A percentile compares a stretch with the other conserved stretches of the same genome.
These are phyloP conservation scores for Bombus soroeensis DNA, from an alignment of 1,140 invertebrate genomes.

Conservation along the genomic window DNA sequence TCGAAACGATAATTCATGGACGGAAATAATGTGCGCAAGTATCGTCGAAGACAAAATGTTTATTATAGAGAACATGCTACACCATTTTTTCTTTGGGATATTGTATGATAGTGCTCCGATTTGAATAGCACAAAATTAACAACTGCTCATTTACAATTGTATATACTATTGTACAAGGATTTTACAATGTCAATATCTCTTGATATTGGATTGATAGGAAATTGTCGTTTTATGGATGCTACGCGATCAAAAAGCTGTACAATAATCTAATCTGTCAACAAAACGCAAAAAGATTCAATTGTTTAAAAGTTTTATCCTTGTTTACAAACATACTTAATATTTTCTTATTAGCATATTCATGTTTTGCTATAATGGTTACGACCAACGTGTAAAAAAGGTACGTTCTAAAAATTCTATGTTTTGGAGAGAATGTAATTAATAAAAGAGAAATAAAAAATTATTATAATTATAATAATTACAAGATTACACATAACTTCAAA, in stretches of 20 bases:
- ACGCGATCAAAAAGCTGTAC: neutral
- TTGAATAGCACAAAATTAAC: slow-evolving; percentile 58
- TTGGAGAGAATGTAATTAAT: neutral
- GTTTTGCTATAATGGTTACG: neutral
- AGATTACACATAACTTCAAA: slow-evolving; percentile 19
- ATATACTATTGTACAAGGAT: slow-evolving; percentile 65
- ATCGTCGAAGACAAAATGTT: slow-evolving; percentile 63
- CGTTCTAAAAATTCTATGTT: neutral
- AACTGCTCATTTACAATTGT: slow-evolving; percentile 76
- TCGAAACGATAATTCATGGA: neutral
- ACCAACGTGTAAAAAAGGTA: neutral
- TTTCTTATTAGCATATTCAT: neutral
- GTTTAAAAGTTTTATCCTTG: neutral
- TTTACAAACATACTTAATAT: slow-evolving; percentile 1
- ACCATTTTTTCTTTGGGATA: slow-evolving; percentile 75
- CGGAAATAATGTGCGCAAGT: slow-evolving; percentile 25
- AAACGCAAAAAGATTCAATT: neutral
- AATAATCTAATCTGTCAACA: neutral
- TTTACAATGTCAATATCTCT: slow-evolving; percentile 57
- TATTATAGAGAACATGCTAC: slow-evolving; percentile 75
- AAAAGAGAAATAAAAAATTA: neutral
- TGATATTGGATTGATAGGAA: neutral
- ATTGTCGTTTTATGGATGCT: neutral
- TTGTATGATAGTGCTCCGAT: slow-evolving; percentile 73
- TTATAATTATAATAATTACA: slow-evolving; percentile 17